Evolutionary conservation across 2,797 vertebrate species (phyloP), one percentile per base, ranked within the genome.

Genomic region (Cyclura pinguis): DNA sequence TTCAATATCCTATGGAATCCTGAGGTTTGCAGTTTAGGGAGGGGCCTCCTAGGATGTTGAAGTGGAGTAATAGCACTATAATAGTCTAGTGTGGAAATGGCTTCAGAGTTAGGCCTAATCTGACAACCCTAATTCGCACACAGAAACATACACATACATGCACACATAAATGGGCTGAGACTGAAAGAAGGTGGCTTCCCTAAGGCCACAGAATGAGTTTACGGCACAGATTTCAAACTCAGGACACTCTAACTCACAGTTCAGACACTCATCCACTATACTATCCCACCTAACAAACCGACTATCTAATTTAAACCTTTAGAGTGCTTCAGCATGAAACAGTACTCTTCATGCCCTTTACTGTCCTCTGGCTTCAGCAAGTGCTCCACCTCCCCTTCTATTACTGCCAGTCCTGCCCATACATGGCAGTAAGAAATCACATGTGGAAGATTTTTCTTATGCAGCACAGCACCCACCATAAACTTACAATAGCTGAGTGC

Each of bases 401-500:
- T 18, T 32, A 22, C 32, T 35, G 14, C 42, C n/a, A 1, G 18
- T 6, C 57, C 62, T 62, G 7, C 10, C 69, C 32, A 29, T 64
- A 42, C n/a, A 83, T 76, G 42, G 3, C 1, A 83, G 1, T 91
- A 59, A 50, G 91, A 74, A 59, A 86, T 90, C 69, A 81, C 0
- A 0, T 82, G 55, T 7, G 81, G 86, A 80, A 20, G n/a, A 62
- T 90, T 92, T 32, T 91, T 59, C 62, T 86, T 50, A 87, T 50
- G 72, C 88, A 92, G 88, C 59, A 80, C 92, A 93, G 82, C 91
- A 94, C 89, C 84, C 81, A 91, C 92, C 92, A 92, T 27, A 88
- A 73, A 93, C 86, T 91, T 93, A 95, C 52, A 95, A 95, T 93
- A 95, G 95, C 50, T 96, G 93, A 94, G 90, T 92, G 94, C 92